Evolutionary conservation across 2,113 vertebrate species (phyloP).

Genomic region (Lycocorax pyrrhopterus): DNA sequence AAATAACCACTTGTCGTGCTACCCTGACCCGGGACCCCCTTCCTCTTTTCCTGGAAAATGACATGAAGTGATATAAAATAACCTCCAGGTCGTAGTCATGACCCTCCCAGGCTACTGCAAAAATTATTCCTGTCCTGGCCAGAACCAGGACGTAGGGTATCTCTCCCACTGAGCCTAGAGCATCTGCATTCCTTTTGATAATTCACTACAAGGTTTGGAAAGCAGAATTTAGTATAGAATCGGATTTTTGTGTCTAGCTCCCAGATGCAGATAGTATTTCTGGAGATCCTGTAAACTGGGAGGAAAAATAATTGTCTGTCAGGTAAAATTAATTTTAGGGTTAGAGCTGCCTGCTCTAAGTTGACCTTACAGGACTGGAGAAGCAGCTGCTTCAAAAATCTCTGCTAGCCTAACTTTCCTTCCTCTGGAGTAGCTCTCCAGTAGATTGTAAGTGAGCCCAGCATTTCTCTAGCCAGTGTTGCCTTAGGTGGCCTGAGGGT

Average conservation of each 20-base stretch:
- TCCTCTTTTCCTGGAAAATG: background rate
- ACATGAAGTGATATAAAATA: background rate
- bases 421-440: background rate
- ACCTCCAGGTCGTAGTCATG: background rate
- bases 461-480: background rate
- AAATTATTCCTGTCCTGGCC: background rate
- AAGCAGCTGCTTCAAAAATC: background rate
- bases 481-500: background rate
- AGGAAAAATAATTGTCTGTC: background rate
- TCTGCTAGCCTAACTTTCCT: background rate
- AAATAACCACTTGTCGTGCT: background rate
- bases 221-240: background rate
- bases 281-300: background rate
- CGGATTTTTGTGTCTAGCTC: background rate
- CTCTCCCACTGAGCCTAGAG: background rate
- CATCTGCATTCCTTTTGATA: background rate
- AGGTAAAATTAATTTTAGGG: background rate
- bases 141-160: background rate
- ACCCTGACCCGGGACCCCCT: accelerated
- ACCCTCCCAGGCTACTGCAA: background rate
- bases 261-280: background rate
- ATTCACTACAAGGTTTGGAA: background rate
- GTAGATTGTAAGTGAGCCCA: background rate
- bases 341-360: background rate
- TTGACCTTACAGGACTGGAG: background rate